Percentiles rank a stretch among this genome's conserved stretches.
phyloP scores from a whole-genome alignment of 37 sponge, comb jelly and placozoan genomes.

The Agelas oroides region DNA sequence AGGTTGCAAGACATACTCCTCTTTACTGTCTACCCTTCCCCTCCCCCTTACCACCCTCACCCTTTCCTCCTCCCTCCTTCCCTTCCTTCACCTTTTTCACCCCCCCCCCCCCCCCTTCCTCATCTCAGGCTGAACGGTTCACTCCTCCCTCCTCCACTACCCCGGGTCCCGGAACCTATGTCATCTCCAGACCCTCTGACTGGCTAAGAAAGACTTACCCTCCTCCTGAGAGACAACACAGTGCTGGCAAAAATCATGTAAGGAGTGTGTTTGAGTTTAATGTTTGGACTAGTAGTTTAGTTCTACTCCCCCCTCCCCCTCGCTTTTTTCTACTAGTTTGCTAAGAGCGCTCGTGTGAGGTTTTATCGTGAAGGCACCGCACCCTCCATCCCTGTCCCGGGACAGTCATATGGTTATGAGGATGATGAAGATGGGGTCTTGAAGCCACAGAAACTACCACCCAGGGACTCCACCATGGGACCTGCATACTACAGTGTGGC shows the following conservation, averaged over 20 bases:
- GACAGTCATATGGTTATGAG: conserved; percentile 90
- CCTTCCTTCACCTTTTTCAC: too few species aligned
- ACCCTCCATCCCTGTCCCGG: conserved; percentile 91
- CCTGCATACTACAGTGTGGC: conserved; percentile 92
- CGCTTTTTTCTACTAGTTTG: too few species aligned
- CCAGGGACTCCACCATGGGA: conserved; percentile 82
- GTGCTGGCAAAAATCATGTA: background rate
- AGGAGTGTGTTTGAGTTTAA: background rate
- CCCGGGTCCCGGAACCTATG: conserved; percentile 96
- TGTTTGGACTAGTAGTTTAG: too few species aligned
- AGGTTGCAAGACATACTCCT: too few species aligned
- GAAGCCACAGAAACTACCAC: conserved; percentile 77
- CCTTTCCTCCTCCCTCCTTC: too few species aligned
- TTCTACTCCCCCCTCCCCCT: too few species aligned
- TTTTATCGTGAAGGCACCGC: conserved; percentile 83
- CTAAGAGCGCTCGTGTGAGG: conserved; percentile 19
- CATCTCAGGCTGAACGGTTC: conserved; percentile 72
- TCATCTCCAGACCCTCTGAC: conserved; percentile 47
- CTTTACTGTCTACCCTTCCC: background rate
- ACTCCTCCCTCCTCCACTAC: conserved; percentile 36
- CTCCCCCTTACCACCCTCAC: too few species aligned
- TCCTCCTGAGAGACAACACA: background rate
- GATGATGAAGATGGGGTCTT: conserved; percentile 75
- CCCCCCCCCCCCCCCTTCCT: background rate
- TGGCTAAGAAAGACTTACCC: conserved; percentile 62